Base-by-base conservation (phyloP, 2,888 invertebrate species). In the Mycogona germanica region DNA sequence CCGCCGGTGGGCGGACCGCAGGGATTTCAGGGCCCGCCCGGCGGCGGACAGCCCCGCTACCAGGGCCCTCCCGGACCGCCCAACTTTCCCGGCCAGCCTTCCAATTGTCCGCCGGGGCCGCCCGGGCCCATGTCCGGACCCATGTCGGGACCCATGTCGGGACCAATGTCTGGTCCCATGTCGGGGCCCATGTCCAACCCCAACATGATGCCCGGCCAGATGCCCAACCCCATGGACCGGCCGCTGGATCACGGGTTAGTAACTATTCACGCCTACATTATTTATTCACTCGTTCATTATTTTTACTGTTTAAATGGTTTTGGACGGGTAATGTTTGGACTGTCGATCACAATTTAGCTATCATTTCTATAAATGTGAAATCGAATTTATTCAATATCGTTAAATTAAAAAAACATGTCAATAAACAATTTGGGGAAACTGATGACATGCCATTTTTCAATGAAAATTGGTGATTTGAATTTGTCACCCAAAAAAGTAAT, bases 161-260 rank as follows among this genome's bases (percentile, higher is more conserved):
- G 26, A 21, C 76, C 77, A 68, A 75, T 75, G 73, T 72, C 74
- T 49, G 78, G 78, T 58, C 80, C 80, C 3, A 79, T 80, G 69
- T 76, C 75, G 49, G 57, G 63, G 61, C 77, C 85, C 73, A 81
- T 76, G 70, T 12, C 19, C 19, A 12, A 14, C 9, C 17, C 42
- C 9, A 45, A 45, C 26, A 25, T 45, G 46, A 7, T 9, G 9
- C 7, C 7, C 12, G 7, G 26, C 9, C 76, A 77, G 68, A 75
- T 75, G 73, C 72, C 74, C 49, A 78, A 78, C 57, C 80, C 80
- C 3, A 79, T 80, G 69, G 76, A 75, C 49, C 58, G 63, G 61
- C 77, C 85, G 73, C 81, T 76, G 70, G 86, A 83, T 68, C 82
- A 81, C 72, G 82, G 82, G 77, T 80, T 64, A 79, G 79, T 76